Evolutionary conservation across 2,797 vertebrate genomes (phyloP).

Genomic region (Kryptopterus vitreolus): DNA sequence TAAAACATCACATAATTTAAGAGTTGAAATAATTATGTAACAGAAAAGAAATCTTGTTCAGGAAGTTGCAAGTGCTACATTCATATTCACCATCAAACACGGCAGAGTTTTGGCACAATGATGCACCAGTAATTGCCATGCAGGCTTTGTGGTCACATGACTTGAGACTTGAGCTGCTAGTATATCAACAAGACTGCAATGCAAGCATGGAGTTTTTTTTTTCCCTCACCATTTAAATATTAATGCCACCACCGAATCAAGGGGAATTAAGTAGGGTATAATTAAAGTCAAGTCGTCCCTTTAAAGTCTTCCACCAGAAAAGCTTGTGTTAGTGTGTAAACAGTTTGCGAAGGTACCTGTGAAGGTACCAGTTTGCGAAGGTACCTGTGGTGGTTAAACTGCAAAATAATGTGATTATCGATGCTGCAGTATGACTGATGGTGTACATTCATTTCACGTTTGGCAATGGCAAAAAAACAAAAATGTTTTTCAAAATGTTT

Average conservation of each 20-base stretch:
- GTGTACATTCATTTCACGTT: conserved; percentile 45
- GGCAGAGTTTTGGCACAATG: conserved; percentile 44
- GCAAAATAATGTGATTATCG: conserved; percentile 44
- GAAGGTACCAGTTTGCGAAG: conserved; percentile 51
- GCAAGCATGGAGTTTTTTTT: conserved; percentile 56
- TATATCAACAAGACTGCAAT: conserved; percentile 60
- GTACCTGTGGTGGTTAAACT: conserved; percentile 58
- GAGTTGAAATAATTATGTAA: background rate
- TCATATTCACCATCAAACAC: conserved; percentile 28
- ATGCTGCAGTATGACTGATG: conserved; percentile 46
- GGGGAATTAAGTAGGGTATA: conserved; percentile 60
- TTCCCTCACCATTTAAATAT: conserved; percentile 66
- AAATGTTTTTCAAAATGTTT: conserved; percentile 51
- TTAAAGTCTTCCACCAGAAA: conserved; percentile 56
- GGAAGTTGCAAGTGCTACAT: background rate
- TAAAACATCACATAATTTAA: background rate
- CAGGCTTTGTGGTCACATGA: conserved; percentile 25
- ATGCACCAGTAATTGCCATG: conserved; percentile 56
- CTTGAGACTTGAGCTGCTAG: conserved; percentile 41
- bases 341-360: conserved; percentile 37
- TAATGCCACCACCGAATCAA: conserved; percentile 63
- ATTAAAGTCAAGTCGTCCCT: conserved; percentile 61
- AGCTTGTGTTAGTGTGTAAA: conserved; percentile 44
- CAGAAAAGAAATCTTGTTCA: background rate
- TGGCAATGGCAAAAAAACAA: conserved; percentile 52